phyloP scores from a whole-genome alignment of 2,888 invertebrate species.

The Stenodera caucasica region DNA sequence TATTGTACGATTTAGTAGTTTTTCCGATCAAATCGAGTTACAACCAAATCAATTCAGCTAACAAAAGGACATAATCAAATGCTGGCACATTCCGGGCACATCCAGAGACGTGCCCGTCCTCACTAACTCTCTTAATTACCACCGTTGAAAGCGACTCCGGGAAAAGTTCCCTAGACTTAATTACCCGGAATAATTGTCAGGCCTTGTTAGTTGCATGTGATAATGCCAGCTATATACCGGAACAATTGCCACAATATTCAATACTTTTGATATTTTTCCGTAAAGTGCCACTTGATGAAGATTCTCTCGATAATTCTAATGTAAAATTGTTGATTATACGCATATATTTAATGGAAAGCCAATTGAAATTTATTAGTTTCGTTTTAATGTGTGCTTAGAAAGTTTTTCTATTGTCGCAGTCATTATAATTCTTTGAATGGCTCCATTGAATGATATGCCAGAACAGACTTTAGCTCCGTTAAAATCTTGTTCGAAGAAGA shows the following conservation, averaged over 20 bases:
- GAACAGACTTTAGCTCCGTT: conserved; percentile 20
- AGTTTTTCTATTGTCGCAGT: conserved; percentile 1
- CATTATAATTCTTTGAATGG: conserved; percentile 19
- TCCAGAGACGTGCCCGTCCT: conserved; percentile 47
- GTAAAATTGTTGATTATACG: no score
- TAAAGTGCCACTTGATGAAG: background rate
- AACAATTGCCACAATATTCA: conserved; percentile 21
- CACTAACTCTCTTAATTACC: conserved; percentile 61
- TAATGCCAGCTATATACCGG: conserved; percentile 36
- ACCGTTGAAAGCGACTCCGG: conserved; percentile 52
- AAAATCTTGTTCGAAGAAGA: conserved; percentile 32
- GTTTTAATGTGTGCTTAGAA: background rate
- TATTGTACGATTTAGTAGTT: no score
- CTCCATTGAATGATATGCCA: conserved; percentile 23
- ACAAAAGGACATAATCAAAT: conserved; percentile 49
- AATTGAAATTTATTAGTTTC: background rate
- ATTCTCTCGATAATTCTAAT: no score
- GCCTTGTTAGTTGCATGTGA: conserved; percentile 54
- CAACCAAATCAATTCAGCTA: conserved; percentile 32
- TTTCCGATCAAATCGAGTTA: background rate
- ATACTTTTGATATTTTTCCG: background rate
- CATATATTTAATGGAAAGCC: background rate
- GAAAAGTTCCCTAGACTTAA: conserved; percentile 62
- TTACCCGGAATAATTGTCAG: conserved; percentile 65
- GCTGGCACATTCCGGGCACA: conserved; percentile 48